These are phyloP conservation scores for Euglossa dilemma DNA, from an alignment of 1,140 invertebrate species.

Conservation along the genomic window DNA sequence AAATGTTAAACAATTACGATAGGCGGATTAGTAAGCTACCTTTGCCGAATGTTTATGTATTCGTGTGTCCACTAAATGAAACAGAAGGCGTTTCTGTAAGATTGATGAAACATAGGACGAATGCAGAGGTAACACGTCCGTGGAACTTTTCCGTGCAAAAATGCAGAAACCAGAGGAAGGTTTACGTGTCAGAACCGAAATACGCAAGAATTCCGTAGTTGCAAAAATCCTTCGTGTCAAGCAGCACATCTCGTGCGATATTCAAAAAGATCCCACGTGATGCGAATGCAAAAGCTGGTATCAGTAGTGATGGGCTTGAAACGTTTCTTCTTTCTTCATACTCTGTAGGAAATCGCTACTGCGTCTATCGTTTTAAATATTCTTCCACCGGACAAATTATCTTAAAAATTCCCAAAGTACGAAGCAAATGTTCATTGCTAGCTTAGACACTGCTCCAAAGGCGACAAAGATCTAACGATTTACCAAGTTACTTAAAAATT, in stretches of 20 bases:
- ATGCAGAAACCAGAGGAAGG: not conserved
- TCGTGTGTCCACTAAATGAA: too few species aligned
- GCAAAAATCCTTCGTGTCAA: constrained; percentile 21
- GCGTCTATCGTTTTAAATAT: too few species aligned
- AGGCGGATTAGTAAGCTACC: too few species aligned
- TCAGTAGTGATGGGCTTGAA: constrained; percentile 1
- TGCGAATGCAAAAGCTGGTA: not conserved
- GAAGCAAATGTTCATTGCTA: too few species aligned
- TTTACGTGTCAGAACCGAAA: not conserved
- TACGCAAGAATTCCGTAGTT: constrained; percentile 20
- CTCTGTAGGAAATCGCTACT: not conserved
- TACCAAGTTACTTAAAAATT: too few species aligned
- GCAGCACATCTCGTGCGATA: constrained; percentile 18
- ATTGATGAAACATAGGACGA: not conserved
- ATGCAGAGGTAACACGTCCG: not conserved
- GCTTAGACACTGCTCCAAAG: too few species aligned
- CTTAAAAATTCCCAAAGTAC: too few species aligned
- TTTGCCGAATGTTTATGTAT: too few species aligned
- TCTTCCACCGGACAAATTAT: not conserved
- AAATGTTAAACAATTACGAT: too few species aligned
- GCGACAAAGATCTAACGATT: too few species aligned
- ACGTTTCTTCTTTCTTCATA: not conserved
- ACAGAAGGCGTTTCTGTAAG: too few species aligned
- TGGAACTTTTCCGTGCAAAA: not conserved
- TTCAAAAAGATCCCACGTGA: constrained; percentile 31